Conservation (phyloP, 1,140 invertebrate species). For the Macrocentrus cingulum region DNA sequence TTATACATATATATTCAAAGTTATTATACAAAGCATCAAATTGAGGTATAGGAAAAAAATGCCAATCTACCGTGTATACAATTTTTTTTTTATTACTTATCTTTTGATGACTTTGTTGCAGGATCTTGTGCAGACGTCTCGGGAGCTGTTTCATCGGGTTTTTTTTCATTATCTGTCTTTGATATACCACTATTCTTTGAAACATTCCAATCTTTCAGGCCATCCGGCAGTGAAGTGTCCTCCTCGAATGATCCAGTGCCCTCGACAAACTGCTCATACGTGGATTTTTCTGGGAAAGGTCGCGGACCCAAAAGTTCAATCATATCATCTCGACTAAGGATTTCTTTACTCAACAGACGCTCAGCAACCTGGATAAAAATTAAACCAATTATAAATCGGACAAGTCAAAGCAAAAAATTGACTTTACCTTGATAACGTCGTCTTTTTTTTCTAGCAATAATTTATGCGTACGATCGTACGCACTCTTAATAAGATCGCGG, state of each 20-base stretch:
- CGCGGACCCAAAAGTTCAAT: conserved; percentile 91
- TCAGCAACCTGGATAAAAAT: conserved; percentile 82
- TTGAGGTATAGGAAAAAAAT: conserved; percentile 31
- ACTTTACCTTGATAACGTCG: conserved; percentile 79
- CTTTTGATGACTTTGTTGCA: conserved; percentile 28
- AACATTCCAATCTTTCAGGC: conserved; percentile 94
- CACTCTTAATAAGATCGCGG: conserved; percentile 76
- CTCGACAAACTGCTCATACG: conserved; percentile 99
- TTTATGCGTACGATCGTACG: conserved; percentile 78
- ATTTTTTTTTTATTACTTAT: conserved; percentile 37
- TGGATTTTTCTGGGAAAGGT: conserved; percentile 98
- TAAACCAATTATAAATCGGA: conserved; percentile 6
- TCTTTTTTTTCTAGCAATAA: conserved; percentile 85
- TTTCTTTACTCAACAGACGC: conserved; percentile 90
- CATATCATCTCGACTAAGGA: conserved; percentile 96
- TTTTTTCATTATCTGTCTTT: conserved; percentile 6
- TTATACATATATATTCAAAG: neutral
- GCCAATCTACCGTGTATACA: conserved; percentile 35
- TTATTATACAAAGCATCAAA: conserved; percentile 53
- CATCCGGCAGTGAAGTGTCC: conserved; percentile 92
- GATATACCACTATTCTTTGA: conserved; percentile 49
- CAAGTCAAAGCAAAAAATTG: neutral
- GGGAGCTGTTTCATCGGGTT: neutral
- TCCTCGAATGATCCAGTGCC: conserved; percentile 98
- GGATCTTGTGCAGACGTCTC: conserved; percentile 17